A percentile compares a stretch with the other conserved stretches of the same genome.
phyloP scores from a whole-genome alignment of 2,797 vertebrate genomes.

The Hipposideros larvatus region DNA sequence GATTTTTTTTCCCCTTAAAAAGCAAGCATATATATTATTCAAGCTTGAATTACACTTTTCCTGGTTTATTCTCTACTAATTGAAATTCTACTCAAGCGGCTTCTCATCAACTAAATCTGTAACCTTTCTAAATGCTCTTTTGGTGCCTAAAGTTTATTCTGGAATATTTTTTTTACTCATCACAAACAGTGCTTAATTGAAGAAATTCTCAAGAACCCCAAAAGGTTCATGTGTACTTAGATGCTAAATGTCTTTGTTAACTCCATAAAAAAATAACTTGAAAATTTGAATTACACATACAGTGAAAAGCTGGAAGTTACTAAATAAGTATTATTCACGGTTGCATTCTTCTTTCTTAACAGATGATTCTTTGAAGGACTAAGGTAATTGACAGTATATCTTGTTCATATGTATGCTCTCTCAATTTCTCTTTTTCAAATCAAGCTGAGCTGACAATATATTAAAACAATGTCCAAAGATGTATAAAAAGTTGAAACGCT shows the following conservation, averaged over 20 bases:
- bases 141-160: slow-evolving; percentile 24
- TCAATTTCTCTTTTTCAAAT: slow-evolving; percentile 57
- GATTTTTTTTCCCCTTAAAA: not conserved
- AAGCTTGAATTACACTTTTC: not conserved
- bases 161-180: not conserved
- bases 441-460: not conserved
- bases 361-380: slow-evolving; percentile 5
- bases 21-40: not conserved
- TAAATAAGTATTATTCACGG: not conserved
- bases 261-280: not conserved
- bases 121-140: not conserved
- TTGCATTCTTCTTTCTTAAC: not conserved
- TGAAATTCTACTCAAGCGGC: not conserved
- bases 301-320: not conserved
- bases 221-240: slow-evolving; percentile 13
- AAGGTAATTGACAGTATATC: not conserved
- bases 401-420: not conserved
- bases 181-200: slow-evolving; percentile 10
- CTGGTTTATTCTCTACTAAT: slow-evolving; percentile 22
- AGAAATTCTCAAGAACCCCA: slow-evolving; percentile 51
- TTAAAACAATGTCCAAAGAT: slow-evolving; percentile 50
- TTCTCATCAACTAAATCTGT: not conserved
- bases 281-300: not conserved
- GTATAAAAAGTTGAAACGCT: slow-evolving; percentile 26
- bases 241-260: slow-evolving; percentile 58